Base-by-base conservation (phyloP, 2,797 vertebrate genomes). In the Cyclura pinguis region DNA sequence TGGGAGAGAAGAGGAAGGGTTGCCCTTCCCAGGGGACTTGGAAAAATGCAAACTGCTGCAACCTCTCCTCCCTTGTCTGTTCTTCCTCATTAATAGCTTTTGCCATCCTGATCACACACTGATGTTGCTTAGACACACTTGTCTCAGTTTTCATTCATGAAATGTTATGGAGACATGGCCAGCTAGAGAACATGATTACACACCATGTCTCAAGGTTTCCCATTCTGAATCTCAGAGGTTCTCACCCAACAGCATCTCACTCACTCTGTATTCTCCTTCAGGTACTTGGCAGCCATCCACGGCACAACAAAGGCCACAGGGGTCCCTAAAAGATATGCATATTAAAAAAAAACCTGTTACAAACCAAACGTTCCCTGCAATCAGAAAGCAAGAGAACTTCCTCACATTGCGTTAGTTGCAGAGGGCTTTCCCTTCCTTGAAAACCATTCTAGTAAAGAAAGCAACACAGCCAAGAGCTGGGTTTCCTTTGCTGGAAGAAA, bases 251-350 rank as follows among this genome's bases (percentile, higher is more conserved):
- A 14, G 22, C 32, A 4, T 3, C 47, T n/a, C 52, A 93, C 98
- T 98, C 93, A 98, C 98, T 98, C 98, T 1, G 93, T 96, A 0
- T 98, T 98, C 95, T 98, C 98, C 95, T 98, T 98, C 91, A 98
- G 89, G 74, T 98, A 96, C 92, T 98, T 98, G 92, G 97, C 97
- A 0, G 97, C 96, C 67, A 96, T 92, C 98, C 98, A 98, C 27
- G 98, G 98, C 93, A 97, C 93, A 88, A 98, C 98, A 47, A 98
- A 98, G 52, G 98, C 92, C 92, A 98, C 93, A 0, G 98, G 98
- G 6, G 97, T 97, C 90, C 98, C 98, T 98, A 93, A 55, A 96
- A 96, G 80, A 84, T 50, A 95, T 83, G 95, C 89, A 27, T 4
- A 1, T 4, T 95, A 86, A 84, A 85, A 42, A 42, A 78, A 3